Percentiles rank a stretch among this genome's conserved stretches.
Conservation (phyloP, 2,888 invertebrate genomes). For the Macrophya alboannulata region DNA sequence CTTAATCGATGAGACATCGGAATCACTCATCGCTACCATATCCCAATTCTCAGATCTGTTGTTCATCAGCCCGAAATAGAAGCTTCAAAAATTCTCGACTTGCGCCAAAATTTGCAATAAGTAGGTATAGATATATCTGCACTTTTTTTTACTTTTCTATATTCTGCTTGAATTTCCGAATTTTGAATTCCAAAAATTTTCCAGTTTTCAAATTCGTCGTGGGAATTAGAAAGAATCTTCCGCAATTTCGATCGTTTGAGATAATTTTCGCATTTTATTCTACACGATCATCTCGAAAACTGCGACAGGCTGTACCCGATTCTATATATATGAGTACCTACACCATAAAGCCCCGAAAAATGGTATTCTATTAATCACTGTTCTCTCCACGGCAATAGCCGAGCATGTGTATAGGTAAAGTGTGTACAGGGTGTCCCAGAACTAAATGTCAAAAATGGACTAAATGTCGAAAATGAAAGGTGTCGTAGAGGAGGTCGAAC, state of each 20-base stretch:
- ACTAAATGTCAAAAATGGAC: no score
- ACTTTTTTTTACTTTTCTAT: background rate
- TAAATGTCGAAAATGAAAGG: no score
- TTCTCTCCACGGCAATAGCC: background rate
- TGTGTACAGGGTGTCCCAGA: no score
- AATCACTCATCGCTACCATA: background rate
- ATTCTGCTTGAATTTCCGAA: background rate
- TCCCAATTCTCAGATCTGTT: background rate
- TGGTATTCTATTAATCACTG: background rate
- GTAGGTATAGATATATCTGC: background rate
- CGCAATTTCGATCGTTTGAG: background rate
- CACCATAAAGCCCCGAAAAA: background rate
- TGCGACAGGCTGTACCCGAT: background rate
- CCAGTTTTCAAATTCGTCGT: background rate
- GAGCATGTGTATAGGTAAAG: background rate
- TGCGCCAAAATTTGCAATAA: background rate
- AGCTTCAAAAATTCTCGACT: background rate
- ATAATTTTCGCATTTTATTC: background rate
- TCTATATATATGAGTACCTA: background rate
- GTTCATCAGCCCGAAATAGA: background rate
- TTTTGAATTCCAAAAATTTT: background rate
- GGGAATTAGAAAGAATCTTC: background rate
- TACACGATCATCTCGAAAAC: background rate
- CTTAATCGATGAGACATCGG: background rate
- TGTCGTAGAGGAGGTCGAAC: no score